Base-by-base conservation (phyloP, 2,888 invertebrate species). In the Drosophila flavopinicola region DNA sequence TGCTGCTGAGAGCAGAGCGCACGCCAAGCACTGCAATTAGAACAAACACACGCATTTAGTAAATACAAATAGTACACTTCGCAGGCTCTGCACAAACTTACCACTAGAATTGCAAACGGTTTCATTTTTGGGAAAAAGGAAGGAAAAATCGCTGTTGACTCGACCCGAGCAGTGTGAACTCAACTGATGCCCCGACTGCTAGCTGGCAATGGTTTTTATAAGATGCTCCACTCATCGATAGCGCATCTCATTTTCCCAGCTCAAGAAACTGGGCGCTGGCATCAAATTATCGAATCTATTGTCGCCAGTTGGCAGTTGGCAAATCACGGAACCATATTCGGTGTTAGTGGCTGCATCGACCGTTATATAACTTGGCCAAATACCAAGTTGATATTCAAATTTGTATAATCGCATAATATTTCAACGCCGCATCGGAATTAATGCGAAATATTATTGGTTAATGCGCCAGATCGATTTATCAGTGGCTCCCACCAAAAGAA, bases 401-500 rank as follows among this genome's bases (percentile, higher is more conserved):
- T 71, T 49, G 29, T 71, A 64, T 78, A 80, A 73, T 66, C 70
- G 64, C 54, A 61, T 63, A 73, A 85, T 75, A 69, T 67, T 70
- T 66, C 71, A 83, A 60, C 63, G 53, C 66, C 44, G 44, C 56
- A 49, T 56, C 57, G 29, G 61, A 67, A 78, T 70, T 67, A 78
- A 84, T 78, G 78, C 84, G 67, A 83, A 85, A 83, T 84, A 78
- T 80, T 76, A 86, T 76, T 80, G 66, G 69, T 66, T 58, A 68
- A 66, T 54, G 66, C 59, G 57, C 42, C 74, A 69, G 38, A 63
- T 68, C 42, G 53, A 41, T 70, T 41, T 58, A 75, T 61, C 41
- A 61, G 54, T 67, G 58, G 44, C 44, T 59, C 11, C 17, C 32
- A 17, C 33, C 53, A 60, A 78, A 85, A 78, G 80, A 82, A 85